Base-by-base conservation (phyloP, 2,113 vertebrate species). In the Archocentrus centrarchus region DNA sequence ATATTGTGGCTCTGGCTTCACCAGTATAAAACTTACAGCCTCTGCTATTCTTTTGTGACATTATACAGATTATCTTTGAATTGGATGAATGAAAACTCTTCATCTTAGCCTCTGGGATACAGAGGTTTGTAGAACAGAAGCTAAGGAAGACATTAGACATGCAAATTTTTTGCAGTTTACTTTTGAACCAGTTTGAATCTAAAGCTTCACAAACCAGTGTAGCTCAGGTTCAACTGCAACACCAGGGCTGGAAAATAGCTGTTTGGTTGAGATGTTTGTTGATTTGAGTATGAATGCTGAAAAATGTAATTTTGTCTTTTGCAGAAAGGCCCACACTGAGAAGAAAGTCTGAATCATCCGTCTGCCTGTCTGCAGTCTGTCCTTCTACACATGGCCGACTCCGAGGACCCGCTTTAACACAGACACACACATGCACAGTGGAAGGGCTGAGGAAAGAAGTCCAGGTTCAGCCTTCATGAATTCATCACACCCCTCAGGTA, bases 381-480 rank as follows among this genome's bases (percentile, higher is more conserved):
- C 64, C 70, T 83, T 66, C 47, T 7, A 79, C 87, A 79, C 84
- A 94, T 93, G 91, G 92, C 88, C 6, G 87, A 92, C 63, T 57
- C 86, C 3, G 88, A 93, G 59, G 91, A 93, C 59, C 92, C 89
- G 44, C 91, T 93, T 83, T 94, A 94, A 93, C 59, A 41, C 53
- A 18, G 14, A 55, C 59, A 24, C 24, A 58, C 61, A 58, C 61
- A 24, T 24, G 37, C 50, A 32, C 77, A 15, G 81, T 3, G 76
- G 70, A 85, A 75, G 75, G 68, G 64, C 32, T 11, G 63, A 24
- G 73, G 77, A 39, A 53, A 55, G n/a, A 24, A 37, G 62, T 39
- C 41, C 60, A 24, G 32, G 4, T 58, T 84, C 76, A 18, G 35
- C 80, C 84, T 77, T 85, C 83, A 93, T 94, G 93, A 94, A 88